Evolutionary conservation across 2,113 vertebrate species (phyloP), one percentile per base, ranked within the genome.

Genomic region (Tylochromis polylepis): DNA sequence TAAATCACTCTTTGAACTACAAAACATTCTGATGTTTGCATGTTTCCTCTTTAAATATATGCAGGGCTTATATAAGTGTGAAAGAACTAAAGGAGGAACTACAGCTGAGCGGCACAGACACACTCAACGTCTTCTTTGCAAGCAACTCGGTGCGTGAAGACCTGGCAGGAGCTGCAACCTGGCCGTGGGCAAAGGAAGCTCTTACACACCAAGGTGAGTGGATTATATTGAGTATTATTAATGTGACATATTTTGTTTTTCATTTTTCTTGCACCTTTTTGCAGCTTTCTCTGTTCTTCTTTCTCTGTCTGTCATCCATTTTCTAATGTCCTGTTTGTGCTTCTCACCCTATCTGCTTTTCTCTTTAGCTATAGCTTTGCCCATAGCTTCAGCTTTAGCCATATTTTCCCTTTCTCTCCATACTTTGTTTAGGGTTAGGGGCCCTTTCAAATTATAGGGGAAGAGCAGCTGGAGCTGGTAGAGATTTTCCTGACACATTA

Each of bases 171-270:
- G 96, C 98, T 79, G 99, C 98, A 38, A 99, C 98, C 43, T 99
- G 99, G 99, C 99, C 99, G 0, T 99, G 99, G 99, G 98, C 98
- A 53, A 99, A 99, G 85, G 98, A 99, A 83, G 98, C 99, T 41
- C 96, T 98, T 2, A 97, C 94, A 67, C 96, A 97, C 86, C 96
- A 98, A 90, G 95, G 95, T 95, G 65, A 78, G 65, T 95, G 11
- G 43, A 59, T 77, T 11, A 27, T 5, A 53, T 14, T 41, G 51
- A 11, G 18, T 2, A 55, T 15, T 56, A 27, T 58, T 57, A 49
- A 34, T 59, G 58, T 5, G 1, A 11, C 15, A 11, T 31, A 11
- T 43, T 15, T 41, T 18, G 36, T n/a, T 36, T 4, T 58, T 12
- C 3, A 16, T 6, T 2, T 36, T 20, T 56, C 34, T 49, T 27